phyloP scores from a whole-genome alignment of 2,888 invertebrate genomes.

The Miltochrista miniata region DNA sequence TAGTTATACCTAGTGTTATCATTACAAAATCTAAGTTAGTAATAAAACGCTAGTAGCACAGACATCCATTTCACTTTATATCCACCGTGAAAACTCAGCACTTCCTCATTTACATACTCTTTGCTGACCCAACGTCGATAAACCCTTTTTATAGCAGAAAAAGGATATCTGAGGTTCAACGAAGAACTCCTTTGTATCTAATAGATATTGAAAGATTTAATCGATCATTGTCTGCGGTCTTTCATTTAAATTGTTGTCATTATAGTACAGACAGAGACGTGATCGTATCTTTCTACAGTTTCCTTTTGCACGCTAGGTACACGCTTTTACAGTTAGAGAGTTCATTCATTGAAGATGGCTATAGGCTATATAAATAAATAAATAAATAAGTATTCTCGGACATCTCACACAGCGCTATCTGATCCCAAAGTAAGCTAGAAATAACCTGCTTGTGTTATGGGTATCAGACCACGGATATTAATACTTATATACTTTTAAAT shows the following conservation, averaged over 20 bases:
- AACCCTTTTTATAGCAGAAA: slow-evolving; percentile 73
- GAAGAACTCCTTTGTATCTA: slow-evolving; percentile 60
- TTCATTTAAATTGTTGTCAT: slow-evolving; percentile 43
- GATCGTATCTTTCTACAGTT: slow-evolving; percentile 22
- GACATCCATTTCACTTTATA: slow-evolving; percentile 66
- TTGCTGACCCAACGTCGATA: slow-evolving; percentile 77
- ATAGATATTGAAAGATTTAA: slow-evolving; percentile 50
- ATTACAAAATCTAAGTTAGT: slow-evolving; percentile 35
- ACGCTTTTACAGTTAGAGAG: no score
- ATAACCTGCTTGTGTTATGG: no score
- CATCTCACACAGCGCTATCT: no score
- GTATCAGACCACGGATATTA: no score
- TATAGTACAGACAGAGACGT: slow-evolving; percentile 30
- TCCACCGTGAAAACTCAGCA: slow-evolving; percentile 58
- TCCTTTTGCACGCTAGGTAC: no score
- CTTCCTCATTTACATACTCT: slow-evolving; percentile 77
- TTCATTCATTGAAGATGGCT: no score
- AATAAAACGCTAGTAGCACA: slow-evolving; percentile 53
- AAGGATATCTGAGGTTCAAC: slow-evolving; percentile 68
- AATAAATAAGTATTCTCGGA: no score
- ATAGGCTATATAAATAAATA: no score
- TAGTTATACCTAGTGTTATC: no score
- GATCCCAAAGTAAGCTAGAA: no score
- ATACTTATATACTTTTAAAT: no score
- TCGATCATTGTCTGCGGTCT: slow-evolving; percentile 34